Evolutionary conservation across 2,797 vertebrate genomes (phyloP).

Genomic region (Falco berigora): DNA sequence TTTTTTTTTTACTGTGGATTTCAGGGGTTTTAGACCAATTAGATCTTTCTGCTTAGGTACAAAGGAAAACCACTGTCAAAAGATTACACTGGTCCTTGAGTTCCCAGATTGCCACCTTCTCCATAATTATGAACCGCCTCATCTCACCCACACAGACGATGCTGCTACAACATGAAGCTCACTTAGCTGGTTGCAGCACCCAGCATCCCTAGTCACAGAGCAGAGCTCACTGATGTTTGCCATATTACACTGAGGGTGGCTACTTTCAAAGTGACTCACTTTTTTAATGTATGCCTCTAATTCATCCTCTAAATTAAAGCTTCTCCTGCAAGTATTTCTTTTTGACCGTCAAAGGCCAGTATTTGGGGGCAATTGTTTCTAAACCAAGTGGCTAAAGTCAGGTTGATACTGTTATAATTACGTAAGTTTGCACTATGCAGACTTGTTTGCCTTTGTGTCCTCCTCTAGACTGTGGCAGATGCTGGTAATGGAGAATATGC

Average conservation of each 20-base stretch:
- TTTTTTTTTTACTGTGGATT: not conserved
- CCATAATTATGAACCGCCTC: not conserved
- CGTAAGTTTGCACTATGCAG: not conserved
- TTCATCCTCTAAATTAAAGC: slow-evolving; percentile 5
- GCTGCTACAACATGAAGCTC: not conserved
- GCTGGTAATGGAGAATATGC: not conserved
- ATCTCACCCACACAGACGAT: not conserved
- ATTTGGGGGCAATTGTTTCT: not conserved
- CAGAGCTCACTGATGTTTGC: not conserved
- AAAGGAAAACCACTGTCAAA: not conserved
- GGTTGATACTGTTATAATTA: not conserved
- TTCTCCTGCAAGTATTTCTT: not conserved
- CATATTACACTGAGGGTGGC: accelerated
- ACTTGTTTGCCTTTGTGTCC: not conserved
- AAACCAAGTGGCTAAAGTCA: not conserved
- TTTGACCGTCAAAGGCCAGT: not conserved
- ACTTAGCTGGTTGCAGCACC: not conserved
- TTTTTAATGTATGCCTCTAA: not conserved
- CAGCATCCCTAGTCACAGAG: not conserved
- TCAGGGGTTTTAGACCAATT: not conserved
- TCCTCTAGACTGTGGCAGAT: not conserved
- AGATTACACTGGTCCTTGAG: not conserved
- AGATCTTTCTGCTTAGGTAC: not conserved
- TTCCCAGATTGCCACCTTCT: not conserved
- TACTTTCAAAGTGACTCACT: not conserved